Conservation (phyloP, 1,140 invertebrate species). For the Nebria ingens region DNA sequence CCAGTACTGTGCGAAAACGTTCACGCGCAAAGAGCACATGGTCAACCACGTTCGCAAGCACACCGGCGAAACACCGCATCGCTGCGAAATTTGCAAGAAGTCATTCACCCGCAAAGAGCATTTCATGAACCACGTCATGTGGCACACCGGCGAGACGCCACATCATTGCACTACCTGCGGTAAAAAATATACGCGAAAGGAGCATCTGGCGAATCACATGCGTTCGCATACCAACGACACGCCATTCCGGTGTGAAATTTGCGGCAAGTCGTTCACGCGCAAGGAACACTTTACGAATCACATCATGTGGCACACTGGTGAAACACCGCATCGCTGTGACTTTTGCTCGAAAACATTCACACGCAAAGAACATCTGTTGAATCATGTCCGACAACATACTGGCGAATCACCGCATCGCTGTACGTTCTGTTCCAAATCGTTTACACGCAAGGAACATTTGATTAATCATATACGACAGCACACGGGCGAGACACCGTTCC, state of each 20-base stretch:
- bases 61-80: conserved; percentile 62
- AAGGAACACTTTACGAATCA: conserved; percentile 80
- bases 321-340: conserved; percentile 76
- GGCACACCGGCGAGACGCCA: conserved; percentile 60
- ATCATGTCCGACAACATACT: conserved; percentile 74
- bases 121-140: conserved; percentile 52
- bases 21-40: conserved; percentile 58
- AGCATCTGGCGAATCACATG: conserved; percentile 67
- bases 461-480: conserved; percentile 77
- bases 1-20: conserved; percentile 55
- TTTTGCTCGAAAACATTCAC: conserved; percentile 78
- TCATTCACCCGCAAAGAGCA: conserved; percentile 56
- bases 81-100: conserved; percentile 63
- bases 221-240: conserved; percentile 53
- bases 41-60: conserved; percentile 58
- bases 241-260: conserved; percentile 60
- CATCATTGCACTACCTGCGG: conserved; percentile 64
- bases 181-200: conserved; percentile 67
- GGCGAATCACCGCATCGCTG: conserved; percentile 73
- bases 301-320: conserved; percentile 77
- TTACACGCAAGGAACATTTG: conserved; percentile 72
- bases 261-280: conserved; percentile 77
- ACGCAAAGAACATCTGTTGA: conserved; percentile 68
- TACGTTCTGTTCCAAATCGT: conserved; percentile 70
- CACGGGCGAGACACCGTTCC: conserved; percentile 79